Evolutionary conservation across 2,797 vertebrate species (phyloP).

Genomic region (Phylloscopus collybita): DNA sequence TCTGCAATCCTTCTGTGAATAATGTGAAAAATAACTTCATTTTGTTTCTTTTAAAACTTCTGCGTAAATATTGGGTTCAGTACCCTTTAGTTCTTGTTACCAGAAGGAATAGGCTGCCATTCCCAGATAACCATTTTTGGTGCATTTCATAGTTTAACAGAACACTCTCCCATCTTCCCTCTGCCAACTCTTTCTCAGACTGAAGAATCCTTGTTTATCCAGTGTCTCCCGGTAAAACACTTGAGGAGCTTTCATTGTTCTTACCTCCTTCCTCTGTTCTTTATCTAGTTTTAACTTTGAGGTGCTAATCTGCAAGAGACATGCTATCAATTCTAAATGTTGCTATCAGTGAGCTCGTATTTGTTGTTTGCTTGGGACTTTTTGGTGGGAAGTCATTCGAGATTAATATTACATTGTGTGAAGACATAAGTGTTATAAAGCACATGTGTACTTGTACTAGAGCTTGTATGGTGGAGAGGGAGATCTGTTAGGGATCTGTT

Average conservation of each 20-base stretch:
- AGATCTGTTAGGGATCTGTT: neutral
- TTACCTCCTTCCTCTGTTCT: neutral
- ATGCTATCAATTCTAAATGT: neutral
- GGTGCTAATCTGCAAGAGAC: neutral
- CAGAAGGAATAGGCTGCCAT: neutral
- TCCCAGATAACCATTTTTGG: neutral
- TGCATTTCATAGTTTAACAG: neutral
- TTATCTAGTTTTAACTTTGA: neutral
- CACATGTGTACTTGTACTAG: rapidly evolving
- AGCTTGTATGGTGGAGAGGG: neutral
- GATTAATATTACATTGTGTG: neutral
- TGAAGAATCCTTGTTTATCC: neutral
- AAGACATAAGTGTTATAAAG: neutral
- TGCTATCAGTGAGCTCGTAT: neutral
- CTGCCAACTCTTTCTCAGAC: neutral
- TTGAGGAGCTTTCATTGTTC: neutral
- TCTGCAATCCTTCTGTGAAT: neutral
- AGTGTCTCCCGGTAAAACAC: neutral
- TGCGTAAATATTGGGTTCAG: neutral
- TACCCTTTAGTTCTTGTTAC: neutral
- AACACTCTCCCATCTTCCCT: neutral
- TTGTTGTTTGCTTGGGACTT: neutral
- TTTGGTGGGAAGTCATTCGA: neutral
- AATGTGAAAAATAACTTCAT: neutral
- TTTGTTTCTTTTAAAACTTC: neutral